Evolutionary conservation across 2,797 vertebrate species (phyloP).

Genomic region (Crax fasciolata): DNA sequence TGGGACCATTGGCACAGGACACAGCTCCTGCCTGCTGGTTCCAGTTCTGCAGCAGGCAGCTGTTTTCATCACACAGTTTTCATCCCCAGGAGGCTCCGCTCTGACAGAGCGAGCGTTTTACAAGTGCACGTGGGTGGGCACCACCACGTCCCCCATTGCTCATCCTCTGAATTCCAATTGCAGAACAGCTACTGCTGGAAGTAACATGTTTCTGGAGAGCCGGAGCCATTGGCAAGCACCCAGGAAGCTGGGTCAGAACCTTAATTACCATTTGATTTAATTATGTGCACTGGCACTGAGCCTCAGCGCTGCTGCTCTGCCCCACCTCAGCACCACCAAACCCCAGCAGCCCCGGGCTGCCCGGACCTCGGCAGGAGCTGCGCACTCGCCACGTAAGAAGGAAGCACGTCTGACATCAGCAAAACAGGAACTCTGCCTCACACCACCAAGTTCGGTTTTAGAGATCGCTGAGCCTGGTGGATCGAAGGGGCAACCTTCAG

Average conservation of each 20-base stretch:
- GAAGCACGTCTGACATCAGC: not conserved
- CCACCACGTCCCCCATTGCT: not conserved
- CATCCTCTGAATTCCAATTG: not conserved
- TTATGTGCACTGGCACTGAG: not conserved
- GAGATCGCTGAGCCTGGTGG: not conserved
- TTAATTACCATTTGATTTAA: not conserved
- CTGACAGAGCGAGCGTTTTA: not conserved
- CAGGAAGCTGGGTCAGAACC: not conserved
- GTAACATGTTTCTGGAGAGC: not conserved
- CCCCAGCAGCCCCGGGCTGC: not conserved
- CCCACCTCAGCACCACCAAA: not conserved
- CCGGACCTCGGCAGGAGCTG: not conserved
- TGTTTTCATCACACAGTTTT: not conserved
- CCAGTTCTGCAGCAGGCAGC: not conserved
- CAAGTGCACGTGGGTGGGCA: not conserved
- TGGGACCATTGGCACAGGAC: not conserved
- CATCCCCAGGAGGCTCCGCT: not conserved
- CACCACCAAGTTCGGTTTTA: not conserved
- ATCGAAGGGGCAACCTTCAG: not conserved
- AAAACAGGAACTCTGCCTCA: not conserved
- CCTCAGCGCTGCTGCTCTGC: not conserved
- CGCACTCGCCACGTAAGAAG: rapidly evolving
- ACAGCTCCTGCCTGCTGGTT: not conserved
- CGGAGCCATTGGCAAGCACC: not conserved
- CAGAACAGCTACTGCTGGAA: not conserved